Conservation (phyloP, 1,140 invertebrate genomes). For the Episyrphus balteatus region DNA sequence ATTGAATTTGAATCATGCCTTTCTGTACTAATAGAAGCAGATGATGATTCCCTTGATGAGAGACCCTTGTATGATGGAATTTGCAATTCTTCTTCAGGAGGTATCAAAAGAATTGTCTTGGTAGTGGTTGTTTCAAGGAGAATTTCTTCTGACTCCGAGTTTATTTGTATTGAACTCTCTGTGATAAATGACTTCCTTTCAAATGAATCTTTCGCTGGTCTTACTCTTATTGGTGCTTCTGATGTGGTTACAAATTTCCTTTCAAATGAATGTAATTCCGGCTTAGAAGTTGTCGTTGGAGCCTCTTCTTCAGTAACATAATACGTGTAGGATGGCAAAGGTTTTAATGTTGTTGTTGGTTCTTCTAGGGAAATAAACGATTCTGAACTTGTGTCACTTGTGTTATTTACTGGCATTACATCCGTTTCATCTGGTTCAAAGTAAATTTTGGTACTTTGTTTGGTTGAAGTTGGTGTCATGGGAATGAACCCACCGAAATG, state of each 20-base stretch:
- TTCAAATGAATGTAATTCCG: constrained; percentile 8
- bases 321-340: constrained; percentile 19
- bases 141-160: constrained; percentile 1
- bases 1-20: neutral
- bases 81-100: constrained; percentile 24
- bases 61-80: neutral
- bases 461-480: constrained; percentile 6
- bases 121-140: constrained; percentile 25
- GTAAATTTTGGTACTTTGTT: constrained; percentile 2
- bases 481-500: constrained; percentile 58
- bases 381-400: neutral
- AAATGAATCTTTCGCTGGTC: constrained; percentile 2
- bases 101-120: constrained; percentile 31
- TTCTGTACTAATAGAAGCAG: neutral
- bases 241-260: constrained; percentile 4
- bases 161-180: neutral
- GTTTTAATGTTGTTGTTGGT: constrained; percentile 12
- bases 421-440: neutral
- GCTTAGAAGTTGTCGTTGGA: constrained; percentile 8
- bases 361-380: neutral
- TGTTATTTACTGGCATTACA: neutral
- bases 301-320: constrained; percentile 20
- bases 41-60: constrained; percentile 4
- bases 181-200: neutral
- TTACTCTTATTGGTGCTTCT: neutral